Percentiles rank a stretch among this genome's conserved stretches.
Conservation (phyloP, 2,888 invertebrate genomes). For the Nysson spinosus region DNA sequence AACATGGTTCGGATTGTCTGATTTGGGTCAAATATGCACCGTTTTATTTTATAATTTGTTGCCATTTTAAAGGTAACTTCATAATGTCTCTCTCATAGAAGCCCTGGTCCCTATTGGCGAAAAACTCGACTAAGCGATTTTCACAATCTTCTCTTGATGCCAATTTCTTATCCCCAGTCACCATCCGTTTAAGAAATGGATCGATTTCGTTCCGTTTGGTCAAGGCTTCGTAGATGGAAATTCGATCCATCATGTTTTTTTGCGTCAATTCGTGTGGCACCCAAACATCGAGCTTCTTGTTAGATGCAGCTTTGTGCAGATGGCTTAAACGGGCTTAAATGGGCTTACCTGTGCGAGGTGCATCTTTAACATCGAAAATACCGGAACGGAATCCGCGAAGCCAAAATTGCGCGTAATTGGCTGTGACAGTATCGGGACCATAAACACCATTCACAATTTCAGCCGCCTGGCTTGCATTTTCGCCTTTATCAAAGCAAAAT, state of each 20-base stretch:
- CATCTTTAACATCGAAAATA: constrained; percentile 14
- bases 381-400: constrained; percentile 1
- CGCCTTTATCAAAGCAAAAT: constrained; percentile 9
- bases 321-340: neutral
- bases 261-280: neutral
- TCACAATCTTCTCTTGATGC: constrained; percentile 43
- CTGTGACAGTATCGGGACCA: constrained; percentile 8
- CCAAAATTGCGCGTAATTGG: constrained; percentile 5
- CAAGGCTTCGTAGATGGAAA: neutral
- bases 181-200: neutral
- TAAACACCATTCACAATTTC: constrained; percentile 7
- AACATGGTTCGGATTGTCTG: constrained; percentile 16
- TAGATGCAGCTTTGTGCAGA: neutral
- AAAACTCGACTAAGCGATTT: constrained; percentile 54
- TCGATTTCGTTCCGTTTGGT: too few species aligned
- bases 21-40: constrained; percentile 34
- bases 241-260: neutral
- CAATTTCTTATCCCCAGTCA: constrained; percentile 38
- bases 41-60: constrained; percentile 43
- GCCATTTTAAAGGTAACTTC: constrained; percentile 45
- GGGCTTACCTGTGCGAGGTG: constrained; percentile 12
- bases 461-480: constrained; percentile 8
- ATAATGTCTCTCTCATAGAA: constrained; percentile 49
- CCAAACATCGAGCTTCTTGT: neutral
- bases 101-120: constrained; percentile 46